Conservation (phyloP, 2,797 vertebrate genomes). For the Trematomus bernacchii region DNA sequence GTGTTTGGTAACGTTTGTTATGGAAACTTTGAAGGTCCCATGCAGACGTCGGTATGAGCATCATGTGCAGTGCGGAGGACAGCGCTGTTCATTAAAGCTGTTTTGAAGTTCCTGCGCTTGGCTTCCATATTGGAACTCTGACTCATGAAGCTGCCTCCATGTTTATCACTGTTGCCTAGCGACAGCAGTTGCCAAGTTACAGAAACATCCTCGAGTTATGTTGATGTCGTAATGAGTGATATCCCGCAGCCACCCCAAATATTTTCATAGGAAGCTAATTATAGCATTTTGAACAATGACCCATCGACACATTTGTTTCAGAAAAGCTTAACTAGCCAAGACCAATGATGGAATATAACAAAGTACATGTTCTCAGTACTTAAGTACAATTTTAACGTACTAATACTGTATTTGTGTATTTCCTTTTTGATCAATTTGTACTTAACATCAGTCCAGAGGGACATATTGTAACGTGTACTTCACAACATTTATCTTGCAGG, state of each 20-base stretch:
- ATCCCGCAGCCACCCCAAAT: conserved; percentile 51
- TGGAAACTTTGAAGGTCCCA: conserved; percentile 62
- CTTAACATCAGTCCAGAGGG: not conserved
- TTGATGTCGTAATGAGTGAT: conserved; percentile 63
- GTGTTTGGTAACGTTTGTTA: conserved; percentile 69
- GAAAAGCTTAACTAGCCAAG: not conserved
- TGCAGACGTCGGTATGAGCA: conserved; percentile 46
- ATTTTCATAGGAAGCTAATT: conserved; percentile 55
- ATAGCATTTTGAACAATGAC: conserved; percentile 47
- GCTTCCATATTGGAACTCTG: conserved; percentile 70
- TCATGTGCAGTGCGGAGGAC: conserved; percentile 53
- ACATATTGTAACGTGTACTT: not conserved
- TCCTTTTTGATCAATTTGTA: not conserved
- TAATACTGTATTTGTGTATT: not conserved
- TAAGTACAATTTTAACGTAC: not conserved
- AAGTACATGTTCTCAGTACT: not conserved
- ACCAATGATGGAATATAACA: not conserved
- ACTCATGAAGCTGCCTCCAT: conserved; percentile 73
- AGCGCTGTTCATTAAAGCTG: conserved; percentile 52
- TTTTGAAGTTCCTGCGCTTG: conserved; percentile 63
- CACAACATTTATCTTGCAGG: not conserved
- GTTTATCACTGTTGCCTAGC: conserved; percentile 74
- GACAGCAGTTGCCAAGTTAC: conserved; percentile 61
- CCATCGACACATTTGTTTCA: conserved; percentile 13
- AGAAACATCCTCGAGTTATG: conserved; percentile 58